phyloP scores from a whole-genome alignment of 2,888 invertebrate genomes.

The Quadroppia sp. region DNA sequence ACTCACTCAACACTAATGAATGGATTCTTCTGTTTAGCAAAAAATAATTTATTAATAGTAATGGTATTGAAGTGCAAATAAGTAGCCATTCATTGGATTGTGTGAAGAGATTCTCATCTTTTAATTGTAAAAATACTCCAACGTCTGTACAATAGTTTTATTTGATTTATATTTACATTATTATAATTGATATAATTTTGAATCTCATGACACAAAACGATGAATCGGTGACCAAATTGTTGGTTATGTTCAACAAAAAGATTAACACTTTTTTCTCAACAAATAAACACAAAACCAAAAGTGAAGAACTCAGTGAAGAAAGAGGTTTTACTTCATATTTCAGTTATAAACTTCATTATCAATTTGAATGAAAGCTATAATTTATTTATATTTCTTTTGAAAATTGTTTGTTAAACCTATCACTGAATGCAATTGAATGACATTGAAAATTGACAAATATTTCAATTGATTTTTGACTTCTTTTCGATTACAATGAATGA shows the following conservation, averaged over 20 bases:
- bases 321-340: not conserved
- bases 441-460: slow-evolving; percentile 11
- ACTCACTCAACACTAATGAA: not conserved
- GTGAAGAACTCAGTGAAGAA: not conserved
- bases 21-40: not conserved
- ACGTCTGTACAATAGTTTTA: slow-evolving; percentile 15
- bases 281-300: not conserved
- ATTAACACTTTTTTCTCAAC: not conserved
- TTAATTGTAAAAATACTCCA: slow-evolving; percentile 24
- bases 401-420: not conserved
- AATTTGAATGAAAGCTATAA: not conserved
- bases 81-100: not conserved
- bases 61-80: not conserved
- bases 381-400: not conserved
- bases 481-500: slow-evolving; percentile 4
- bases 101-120: slow-evolving; percentile 21
- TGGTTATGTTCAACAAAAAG: not conserved
- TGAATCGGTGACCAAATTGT: not conserved
- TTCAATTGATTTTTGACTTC: not conserved
- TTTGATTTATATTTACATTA: slow-evolving; percentile 20
- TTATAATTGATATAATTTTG: slow-evolving; percentile 20
- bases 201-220: slow-evolving; percentile 10
- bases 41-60: not conserved
- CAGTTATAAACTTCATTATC: not conserved
- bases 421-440: slow-evolving; percentile 1